Evolutionary conservation across 2,797 vertebrate genomes (phyloP).

Genomic region (Channallabes apus): DNA sequence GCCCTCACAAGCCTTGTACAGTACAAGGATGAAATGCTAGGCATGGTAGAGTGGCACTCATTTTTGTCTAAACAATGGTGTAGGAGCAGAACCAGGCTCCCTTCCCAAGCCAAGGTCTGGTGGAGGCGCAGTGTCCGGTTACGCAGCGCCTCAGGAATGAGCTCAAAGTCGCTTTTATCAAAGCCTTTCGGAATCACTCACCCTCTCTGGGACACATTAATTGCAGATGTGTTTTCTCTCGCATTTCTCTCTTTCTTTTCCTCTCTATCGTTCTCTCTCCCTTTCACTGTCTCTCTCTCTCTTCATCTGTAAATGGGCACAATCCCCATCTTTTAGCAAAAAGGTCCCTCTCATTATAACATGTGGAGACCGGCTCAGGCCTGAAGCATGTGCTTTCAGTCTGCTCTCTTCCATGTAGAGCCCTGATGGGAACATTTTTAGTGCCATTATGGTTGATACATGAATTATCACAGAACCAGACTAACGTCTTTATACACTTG

Average conservation of each 20-base stretch:
- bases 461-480: background rate
- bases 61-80: slow-evolving; percentile 40
- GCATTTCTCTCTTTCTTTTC: slow-evolving; percentile 27
- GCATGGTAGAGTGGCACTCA: slow-evolving; percentile 41
- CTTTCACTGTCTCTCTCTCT: slow-evolving; percentile 44
- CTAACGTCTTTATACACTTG: background rate
- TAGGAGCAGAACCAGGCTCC: slow-evolving; percentile 40
- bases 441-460: background rate
- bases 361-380: slow-evolving; percentile 43
- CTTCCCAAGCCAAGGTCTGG: slow-evolving; percentile 45
- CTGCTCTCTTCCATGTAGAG: slow-evolving; percentile 13
- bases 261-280: slow-evolving; percentile 17
- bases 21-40: slow-evolving; percentile 2
- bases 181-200: slow-evolving; percentile 69
- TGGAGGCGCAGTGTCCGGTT: slow-evolving; percentile 67
- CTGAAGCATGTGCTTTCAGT: slow-evolving; percentile 35
- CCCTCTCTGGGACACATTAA: slow-evolving; percentile 76
- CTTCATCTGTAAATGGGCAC: slow-evolving; percentile 60
- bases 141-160: slow-evolving; percentile 77
- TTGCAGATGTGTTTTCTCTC: slow-evolving; percentile 75
- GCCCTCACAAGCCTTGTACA: background rate
- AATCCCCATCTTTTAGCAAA: slow-evolving; percentile 53
- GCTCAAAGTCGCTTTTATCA: slow-evolving; percentile 75
- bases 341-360: slow-evolving; percentile 56
- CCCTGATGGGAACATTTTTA: slow-evolving; percentile 7